Evolutionary conservation across 2,888 invertebrate genomes (phyloP), one percentile per base, ranked within the genome.

Genomic region (Bembecia ichneumoniformis): DNA sequence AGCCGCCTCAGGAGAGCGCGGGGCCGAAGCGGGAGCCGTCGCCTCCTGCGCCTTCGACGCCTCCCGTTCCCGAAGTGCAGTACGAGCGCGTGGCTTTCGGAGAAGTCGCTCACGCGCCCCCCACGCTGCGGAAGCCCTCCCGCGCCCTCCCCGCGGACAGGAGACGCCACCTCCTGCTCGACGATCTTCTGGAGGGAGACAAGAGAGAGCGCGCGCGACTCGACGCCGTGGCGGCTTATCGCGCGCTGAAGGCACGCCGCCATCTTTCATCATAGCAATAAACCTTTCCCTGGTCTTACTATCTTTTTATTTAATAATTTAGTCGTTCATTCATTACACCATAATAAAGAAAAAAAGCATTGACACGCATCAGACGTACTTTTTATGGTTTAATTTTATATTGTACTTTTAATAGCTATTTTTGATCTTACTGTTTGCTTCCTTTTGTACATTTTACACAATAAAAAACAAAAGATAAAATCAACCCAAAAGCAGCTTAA

Each of bases 21-120:
- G 60, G 59, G 3, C 51, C 45, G 43, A 45, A 34, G 34, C 63
- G 61, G 51, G 63, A 70, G 49, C 56, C 13, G 40, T 11, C 4
- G 3, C 40, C 20, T 3, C 20, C 20, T 7, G 5, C 20, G 1
- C 20, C 3, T 7, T 2, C 9, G 2, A 9, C 28, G 7, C 28
- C 28, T 9, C 28, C 9, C 7, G 28, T 15, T 15, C 44, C 66
- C 1, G 90, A 90, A 48, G 89, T 89, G 64, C 77, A 77, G 52
- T 86, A 82, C 60, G 95, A 95, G 73, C 79, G 87, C 46, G 86
- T 95, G 16, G 70, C 88, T 64, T 95, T 95, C 80, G 95, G 95
- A 0, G 95, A 94, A 67, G 88, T 91, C 47, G 91, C 88, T 2
- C 91, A 92, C 74, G 92, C 89, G 48, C 95, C 95, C 50, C 95